Conservation (phyloP, 2,888 invertebrate species). For the Erebia ligea region DNA sequence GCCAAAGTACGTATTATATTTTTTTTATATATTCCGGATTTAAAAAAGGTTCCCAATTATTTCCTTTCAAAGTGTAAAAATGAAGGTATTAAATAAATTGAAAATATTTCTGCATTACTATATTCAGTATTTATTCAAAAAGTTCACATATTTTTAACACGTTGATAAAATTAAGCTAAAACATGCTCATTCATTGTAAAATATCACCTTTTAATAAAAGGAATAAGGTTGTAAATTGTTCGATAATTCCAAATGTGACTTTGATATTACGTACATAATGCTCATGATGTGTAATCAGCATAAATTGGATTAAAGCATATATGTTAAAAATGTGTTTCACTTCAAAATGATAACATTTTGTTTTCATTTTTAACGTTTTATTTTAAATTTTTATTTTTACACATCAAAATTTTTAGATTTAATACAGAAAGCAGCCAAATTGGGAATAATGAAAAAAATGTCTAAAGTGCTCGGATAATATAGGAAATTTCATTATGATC, state of each 20-base stretch:
- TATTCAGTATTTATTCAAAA: neutral
- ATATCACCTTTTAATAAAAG: slow-evolving; percentile 59
- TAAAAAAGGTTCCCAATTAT: neutral
- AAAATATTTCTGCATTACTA: neutral
- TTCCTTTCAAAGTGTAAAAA: neutral
- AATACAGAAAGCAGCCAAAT: no score
- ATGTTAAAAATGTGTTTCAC: slow-evolving; percentile 59
- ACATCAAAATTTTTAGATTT: no score
- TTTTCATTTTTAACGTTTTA: neutral
- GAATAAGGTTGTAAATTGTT: slow-evolving; percentile 79
- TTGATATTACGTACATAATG: slow-evolving; percentile 71
- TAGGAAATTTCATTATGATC: no score
- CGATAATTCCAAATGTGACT: slow-evolving; percentile 75
- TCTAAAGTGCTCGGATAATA: no score
- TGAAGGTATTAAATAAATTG: neutral
- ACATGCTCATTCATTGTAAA: slow-evolving; percentile 66
- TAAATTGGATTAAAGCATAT: slow-evolving; percentile 76
- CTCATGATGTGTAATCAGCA: slow-evolving; percentile 78
- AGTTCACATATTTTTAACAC: slow-evolving; percentile 15
- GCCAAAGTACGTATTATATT: neutral
- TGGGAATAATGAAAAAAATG: no score
- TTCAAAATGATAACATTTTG: slow-evolving; percentile 4
- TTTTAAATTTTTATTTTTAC: neutral
- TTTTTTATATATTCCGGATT: neutral
- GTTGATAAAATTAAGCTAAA: slow-evolving; percentile 39